Percentiles rank a stretch among this genome's conserved stretches.
Evolutionary conservation across 37 sponge, comb jelly and placozoan genomes (phyloP).

Genomic region (Halichondria panicea): DNA sequence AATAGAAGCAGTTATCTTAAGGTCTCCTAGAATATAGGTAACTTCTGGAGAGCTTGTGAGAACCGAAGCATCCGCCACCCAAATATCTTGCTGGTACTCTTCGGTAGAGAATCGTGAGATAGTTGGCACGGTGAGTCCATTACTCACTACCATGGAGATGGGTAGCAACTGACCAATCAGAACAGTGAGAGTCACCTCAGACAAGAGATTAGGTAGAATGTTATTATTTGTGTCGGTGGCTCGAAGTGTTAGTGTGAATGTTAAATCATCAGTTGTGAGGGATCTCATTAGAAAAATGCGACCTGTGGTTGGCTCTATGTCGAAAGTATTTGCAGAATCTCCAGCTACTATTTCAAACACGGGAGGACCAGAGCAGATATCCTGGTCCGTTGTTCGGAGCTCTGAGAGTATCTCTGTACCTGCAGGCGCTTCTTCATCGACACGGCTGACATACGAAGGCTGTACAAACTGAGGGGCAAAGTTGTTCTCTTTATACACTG

Average conservation of each 20-base stretch:
- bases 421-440: slow-evolving; percentile 32
- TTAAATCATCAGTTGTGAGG: slow-evolving; percentile 39
- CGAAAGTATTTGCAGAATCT: slow-evolving; percentile 48
- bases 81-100: slow-evolving; percentile 60
- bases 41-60: neutral
- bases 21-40: slow-evolving; percentile 38
- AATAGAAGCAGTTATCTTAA: slow-evolving; percentile 6
- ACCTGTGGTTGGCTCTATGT: slow-evolving; percentile 57
- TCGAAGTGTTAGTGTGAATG: slow-evolving; percentile 48
- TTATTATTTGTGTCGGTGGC: slow-evolving; percentile 62
- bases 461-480: slow-evolving; percentile 60
- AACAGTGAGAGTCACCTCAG: slow-evolving; percentile 39
- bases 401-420: slow-evolving; percentile 38
- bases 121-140: slow-evolving; percentile 53
- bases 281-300: slow-evolving; percentile 36
- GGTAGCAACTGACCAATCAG: slow-evolving; percentile 68
- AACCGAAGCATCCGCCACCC: slow-evolving; percentile 38
- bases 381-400: slow-evolving; percentile 56
- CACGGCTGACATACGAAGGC: slow-evolving; percentile 63
- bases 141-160: slow-evolving; percentile 28
- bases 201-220: neutral
- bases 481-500: slow-evolving; percentile 57
- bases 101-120: slow-evolving; percentile 33
- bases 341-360: slow-evolving; percentile 42
- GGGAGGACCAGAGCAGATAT: slow-evolving; percentile 60